Conservation (phyloP, 2,888 invertebrate genomes). For the Branchipolynoe longqiensis region DNA sequence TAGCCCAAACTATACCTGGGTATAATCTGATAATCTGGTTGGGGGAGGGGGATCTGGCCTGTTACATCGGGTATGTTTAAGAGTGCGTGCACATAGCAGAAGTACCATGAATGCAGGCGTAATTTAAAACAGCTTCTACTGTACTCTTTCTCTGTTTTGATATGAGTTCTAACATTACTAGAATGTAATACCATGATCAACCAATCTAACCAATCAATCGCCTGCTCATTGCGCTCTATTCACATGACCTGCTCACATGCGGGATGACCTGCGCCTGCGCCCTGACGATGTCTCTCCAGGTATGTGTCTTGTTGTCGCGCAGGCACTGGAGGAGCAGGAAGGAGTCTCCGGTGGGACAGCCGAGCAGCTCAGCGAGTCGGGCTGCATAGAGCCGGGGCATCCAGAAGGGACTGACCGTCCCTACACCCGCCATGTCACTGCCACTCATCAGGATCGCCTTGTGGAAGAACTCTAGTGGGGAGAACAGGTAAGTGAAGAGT, state of each 20-base stretch:
- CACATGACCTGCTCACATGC: conserved; percentile 70
- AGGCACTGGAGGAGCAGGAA: conserved; percentile 80
- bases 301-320: conserved; percentile 68
- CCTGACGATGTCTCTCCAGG: conserved; percentile 77
- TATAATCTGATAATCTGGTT: too few relatives aligned
- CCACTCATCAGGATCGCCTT: conserved; percentile 72
- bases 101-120: neutral
- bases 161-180: too few relatives aligned
- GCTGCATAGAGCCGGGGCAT: conserved; percentile 68
- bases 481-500: too few relatives aligned
- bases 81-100: too few relatives aligned
- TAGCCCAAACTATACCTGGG: too few relatives aligned
- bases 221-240: neutral
- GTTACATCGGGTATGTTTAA: too few relatives aligned
- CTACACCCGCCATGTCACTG: conserved; percentile 68
- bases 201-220: neutral
- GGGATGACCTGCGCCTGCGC: conserved; percentile 77
- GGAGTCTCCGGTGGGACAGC: conserved; percentile 72
- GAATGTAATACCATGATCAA: too few relatives aligned
- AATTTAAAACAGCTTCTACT: neutral
- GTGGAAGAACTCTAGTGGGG: conserved; percentile 63
- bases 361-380: conserved; percentile 69
- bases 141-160: too few relatives aligned
- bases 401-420: conserved; percentile 67
- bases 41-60: too few relatives aligned